Percentiles rank a stretch among this genome's conserved stretches.
Conservation (phyloP, 2,113 vertebrate species). For the Otolemur garnettii region DNA sequence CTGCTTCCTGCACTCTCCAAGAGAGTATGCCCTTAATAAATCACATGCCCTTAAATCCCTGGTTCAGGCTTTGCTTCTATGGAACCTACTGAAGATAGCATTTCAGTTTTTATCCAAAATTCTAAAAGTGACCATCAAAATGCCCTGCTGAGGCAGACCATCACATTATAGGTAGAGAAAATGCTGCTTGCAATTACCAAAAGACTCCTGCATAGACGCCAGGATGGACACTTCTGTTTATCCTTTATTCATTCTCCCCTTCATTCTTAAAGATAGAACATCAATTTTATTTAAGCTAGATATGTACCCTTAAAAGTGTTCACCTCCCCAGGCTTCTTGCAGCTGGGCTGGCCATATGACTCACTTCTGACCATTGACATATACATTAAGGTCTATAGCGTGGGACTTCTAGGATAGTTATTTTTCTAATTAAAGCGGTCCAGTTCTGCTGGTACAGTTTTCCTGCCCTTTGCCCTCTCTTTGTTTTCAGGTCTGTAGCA, state of each 20-base stretch:
- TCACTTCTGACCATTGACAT: conserved; percentile 43
- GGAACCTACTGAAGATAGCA: neutral
- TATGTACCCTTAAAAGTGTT: conserved; percentile 9
- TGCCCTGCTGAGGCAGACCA: neutral
- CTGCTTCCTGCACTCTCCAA: neutral
- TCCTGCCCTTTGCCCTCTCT: neutral
- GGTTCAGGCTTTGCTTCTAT: neutral
- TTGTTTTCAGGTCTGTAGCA: conserved; percentile 48
- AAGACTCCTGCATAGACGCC: neutral
- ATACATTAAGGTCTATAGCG: neutral
- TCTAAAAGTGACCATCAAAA: conserved; percentile 62
- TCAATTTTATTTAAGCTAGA: conserved; percentile 25
- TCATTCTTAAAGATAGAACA: neutral
- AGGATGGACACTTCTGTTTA: neutral
- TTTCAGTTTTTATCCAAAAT: conserved; percentile 34
- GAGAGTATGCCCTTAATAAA: neutral
- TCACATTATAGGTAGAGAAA: conserved; percentile 7
- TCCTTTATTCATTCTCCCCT: conserved; percentile 23
- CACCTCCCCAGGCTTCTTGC: neutral
- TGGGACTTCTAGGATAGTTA: neutral
- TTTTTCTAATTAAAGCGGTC: conserved; percentile 33
- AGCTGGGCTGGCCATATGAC: neutral
- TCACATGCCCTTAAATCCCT: neutral
- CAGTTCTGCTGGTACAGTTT: neutral
- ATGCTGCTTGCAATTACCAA: neutral